These are phyloP conservation scores for Etia nguti DNA, from an alignment of 2,113 vertebrate genomes.

Conservation along the genomic window DNA sequence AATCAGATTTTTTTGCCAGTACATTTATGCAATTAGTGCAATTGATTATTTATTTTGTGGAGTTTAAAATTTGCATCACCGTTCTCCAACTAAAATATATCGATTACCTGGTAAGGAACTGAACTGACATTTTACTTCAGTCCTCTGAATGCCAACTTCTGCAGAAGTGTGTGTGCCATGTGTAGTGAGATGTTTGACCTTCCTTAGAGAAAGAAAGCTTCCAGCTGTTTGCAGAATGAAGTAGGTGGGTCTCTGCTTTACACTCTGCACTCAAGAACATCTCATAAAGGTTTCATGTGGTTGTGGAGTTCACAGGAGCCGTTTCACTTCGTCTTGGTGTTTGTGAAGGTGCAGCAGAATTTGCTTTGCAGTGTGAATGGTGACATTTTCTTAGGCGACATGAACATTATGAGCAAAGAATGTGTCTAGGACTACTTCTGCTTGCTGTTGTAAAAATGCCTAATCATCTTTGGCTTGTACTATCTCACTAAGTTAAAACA, in stretches of 20 bases:
- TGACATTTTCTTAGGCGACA: neutral
- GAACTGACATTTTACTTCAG: neutral
- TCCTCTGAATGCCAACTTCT: neutral
- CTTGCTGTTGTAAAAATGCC: neutral
- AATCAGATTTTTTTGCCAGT: neutral
- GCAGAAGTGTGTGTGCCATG: neutral
- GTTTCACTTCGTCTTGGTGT: neutral
- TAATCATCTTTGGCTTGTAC: neutral
- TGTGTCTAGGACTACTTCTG: neutral
- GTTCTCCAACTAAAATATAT: neutral
- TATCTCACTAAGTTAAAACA: neutral
- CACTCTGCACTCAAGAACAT: neutral
- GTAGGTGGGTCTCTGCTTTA: conserved; percentile 16
- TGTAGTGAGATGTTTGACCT: conserved; percentile 14
- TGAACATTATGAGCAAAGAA: neutral
- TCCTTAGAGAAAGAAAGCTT: conserved; percentile 20
- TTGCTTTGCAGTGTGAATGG: neutral
- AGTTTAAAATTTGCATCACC: neutral
- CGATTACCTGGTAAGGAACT: neutral
- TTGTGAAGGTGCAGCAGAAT: neutral
- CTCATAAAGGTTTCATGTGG: conserved; percentile 37
- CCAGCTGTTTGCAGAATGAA: conserved; percentile 25
- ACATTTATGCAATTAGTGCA: neutral
- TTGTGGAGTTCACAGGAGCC: neutral
- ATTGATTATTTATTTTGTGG: neutral